Base-by-base conservation (phyloP, 2,888 invertebrate species). In the Rhagophthalmus giganteus region DNA sequence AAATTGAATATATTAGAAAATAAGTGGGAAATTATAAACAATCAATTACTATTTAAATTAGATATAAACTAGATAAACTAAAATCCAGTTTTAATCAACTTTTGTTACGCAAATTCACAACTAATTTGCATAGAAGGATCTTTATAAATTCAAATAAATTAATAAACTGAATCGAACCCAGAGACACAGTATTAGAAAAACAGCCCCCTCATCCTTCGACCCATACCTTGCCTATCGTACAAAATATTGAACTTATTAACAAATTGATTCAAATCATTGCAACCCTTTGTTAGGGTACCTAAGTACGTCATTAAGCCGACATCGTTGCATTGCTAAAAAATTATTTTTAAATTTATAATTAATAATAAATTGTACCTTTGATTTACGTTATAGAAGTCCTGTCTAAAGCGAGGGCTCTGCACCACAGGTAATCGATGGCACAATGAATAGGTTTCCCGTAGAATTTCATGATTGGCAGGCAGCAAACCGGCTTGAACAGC, bases 191-290 rank as follows among this genome's bases (percentile, higher is more conserved):
- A 56, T 79, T 84, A 92, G 76, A 91, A 92, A 79, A 92, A 93
- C 41, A 94, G 83, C 24, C 91, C 91, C 56, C 93, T 78, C 85
- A 93, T 87, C 64, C 93, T 84, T 26, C 93, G 82, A 2, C 90
- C 87, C 75, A 89, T 85, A 47, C 90, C 90, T 76, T 94, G 94
- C 55, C 94, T 82, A 74, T 97, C 96, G 70, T 96, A 93, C 39
- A 97, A 79, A 59, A 95, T 85, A 75, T 96, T 97, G 75, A 98
- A 96, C 74, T 95, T 92, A 77, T 94, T 95, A 51, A 97, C 94
- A 76, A 95, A 91, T 78, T 97, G 93, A 75, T 97, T 95, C 71
- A 96, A 88, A 62, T 93, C 93, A 71, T 96, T 95, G 76, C 95
- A 95, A 52, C 94, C 93, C 77, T 97, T 97, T 1, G 96, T 98